Base-by-base conservation (phyloP, 2,888 invertebrate species). In the Anodontia alba region DNA sequence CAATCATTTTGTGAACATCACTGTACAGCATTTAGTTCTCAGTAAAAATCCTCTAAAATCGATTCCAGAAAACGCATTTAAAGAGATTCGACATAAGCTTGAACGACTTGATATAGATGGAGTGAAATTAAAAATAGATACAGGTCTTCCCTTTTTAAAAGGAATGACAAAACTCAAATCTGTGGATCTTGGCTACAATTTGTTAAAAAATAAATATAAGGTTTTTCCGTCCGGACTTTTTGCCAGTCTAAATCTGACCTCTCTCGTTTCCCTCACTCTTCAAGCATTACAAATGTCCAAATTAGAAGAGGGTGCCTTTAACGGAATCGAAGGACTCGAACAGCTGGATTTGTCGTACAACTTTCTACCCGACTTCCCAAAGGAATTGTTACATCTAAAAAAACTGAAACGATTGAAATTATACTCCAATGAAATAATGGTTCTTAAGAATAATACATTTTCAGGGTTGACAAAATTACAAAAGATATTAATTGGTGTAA, bases 11-110 rank as follows among this genome's bases (percentile, higher is more conserved):
- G 62, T 49, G 12, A 75, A 86, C 73, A 29, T 87, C 8, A 69
- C 51, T 17, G 81, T 88, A 0, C 77, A 66, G 67, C 88, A 89
- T 78, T 70, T 89, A n/a, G 86, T 87, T 23, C 62, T 89, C 12
- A 81, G 86, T 46, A 81, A 76, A 54, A 89, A 89, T 68, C 81
- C 83, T n/a, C 78, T 89, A 17, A 74, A 77, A 43, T 57, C 68
- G 12, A 77, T 86, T 20, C 46, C 57, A 17, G 76, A 74, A 29
- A 80, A 80, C 46, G 68, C 81, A 17, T 81, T 87, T 69, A 26
- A 68, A 33, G 66, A 57, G 15, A 57, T 83, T 26, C 36, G 73
- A 31, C 66, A 79, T 33, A 54, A 66, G 1, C 70, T 86, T 26
- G 79, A 81, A 71, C 74, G 72, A 46, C 67, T 86, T 20, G 83